Conservation (phyloP, 2,888 invertebrate genomes). For the Macrosiphum euphorbiae region DNA sequence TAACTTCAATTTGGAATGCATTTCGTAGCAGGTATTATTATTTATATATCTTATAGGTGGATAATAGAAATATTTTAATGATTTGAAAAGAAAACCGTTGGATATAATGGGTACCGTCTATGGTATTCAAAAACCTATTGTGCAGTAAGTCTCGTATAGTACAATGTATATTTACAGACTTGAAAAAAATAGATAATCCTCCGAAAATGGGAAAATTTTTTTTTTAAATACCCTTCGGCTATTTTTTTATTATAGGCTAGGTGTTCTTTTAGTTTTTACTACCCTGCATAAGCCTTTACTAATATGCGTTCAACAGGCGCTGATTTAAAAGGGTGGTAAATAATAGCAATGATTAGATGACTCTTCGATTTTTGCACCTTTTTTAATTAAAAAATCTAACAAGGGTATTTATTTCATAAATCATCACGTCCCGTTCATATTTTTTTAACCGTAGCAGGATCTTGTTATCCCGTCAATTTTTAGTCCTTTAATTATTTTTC, state of each 20-base stretch:
- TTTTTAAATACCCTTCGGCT: constrained; percentile 34
- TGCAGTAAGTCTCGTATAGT: not conserved
- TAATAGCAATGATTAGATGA: constrained; percentile 64
- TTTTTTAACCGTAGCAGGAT: constrained; percentile 32
- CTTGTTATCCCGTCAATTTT: constrained; percentile 59
- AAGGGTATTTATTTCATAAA: constrained; percentile 51
- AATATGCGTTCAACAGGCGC: constrained; percentile 40
- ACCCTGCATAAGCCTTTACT: not conserved
- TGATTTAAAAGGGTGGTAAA: constrained; percentile 56
- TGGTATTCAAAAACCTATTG: not conserved
- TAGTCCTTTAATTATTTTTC: constrained; percentile 50
- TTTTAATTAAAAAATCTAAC: constrained; percentile 61
- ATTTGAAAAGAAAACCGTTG: constrained; percentile 27
- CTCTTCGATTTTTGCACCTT: constrained; percentile 61
- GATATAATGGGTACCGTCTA: not conserved
- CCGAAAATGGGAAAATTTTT: not conserved
- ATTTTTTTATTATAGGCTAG: constrained; percentile 11
- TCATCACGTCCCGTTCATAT: constrained; percentile 36
- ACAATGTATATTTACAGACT: not conserved
- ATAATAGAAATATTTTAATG: not conserved
- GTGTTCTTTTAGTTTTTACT: not conserved
- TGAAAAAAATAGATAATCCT: constrained; percentile 44
- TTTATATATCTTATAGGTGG: not conserved
- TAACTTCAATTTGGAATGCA: not conserved
- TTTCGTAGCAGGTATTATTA: not conserved